Conservation (phyloP, 1,140 invertebrate genomes). For the Archegozetes longisetosus region DNA sequence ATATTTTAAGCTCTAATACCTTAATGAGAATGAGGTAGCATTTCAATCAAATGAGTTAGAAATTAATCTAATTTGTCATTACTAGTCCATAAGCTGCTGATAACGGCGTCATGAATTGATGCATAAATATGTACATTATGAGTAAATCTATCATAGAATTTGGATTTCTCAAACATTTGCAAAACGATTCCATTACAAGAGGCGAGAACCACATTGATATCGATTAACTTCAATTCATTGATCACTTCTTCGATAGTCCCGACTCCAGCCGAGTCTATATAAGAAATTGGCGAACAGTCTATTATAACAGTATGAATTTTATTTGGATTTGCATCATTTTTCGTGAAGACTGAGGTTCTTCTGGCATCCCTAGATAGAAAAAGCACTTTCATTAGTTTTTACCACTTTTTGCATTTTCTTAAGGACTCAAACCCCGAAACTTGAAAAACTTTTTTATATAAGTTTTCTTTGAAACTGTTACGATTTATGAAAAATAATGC, state of each 20-base stretch:
- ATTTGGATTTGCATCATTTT: not conserved
- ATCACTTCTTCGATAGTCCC: constrained; percentile 19
- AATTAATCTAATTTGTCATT: too few species aligned
- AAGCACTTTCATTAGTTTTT: too few species aligned
- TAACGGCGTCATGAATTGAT: not conserved
- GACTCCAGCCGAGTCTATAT: constrained; percentile 19
- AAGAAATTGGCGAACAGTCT: constrained; percentile 21
- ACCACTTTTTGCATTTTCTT: too few species aligned
- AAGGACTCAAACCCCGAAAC: not conserved
- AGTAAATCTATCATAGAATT: too few species aligned
- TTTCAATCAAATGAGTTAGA: too few species aligned
- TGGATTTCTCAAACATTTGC: not conserved
- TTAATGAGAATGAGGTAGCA: too few species aligned
- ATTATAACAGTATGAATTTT: constrained; percentile 18
- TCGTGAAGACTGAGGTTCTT: not conserved
- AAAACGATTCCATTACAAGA: not conserved
- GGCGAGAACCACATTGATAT: not conserved
- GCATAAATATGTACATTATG: not conserved
- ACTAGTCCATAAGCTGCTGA: too few species aligned
- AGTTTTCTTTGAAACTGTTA: constrained; percentile 30
- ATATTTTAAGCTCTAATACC: too few species aligned
- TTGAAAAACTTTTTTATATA: constrained; percentile 30
- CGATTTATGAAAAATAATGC: constrained; percentile 35
- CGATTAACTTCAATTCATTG: not conserved
- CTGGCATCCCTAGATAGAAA: not conserved